These are phyloP conservation scores for Plestiodon gilberti DNA, from an alignment of 2,113 vertebrate species.

Conservation along the genomic window DNA sequence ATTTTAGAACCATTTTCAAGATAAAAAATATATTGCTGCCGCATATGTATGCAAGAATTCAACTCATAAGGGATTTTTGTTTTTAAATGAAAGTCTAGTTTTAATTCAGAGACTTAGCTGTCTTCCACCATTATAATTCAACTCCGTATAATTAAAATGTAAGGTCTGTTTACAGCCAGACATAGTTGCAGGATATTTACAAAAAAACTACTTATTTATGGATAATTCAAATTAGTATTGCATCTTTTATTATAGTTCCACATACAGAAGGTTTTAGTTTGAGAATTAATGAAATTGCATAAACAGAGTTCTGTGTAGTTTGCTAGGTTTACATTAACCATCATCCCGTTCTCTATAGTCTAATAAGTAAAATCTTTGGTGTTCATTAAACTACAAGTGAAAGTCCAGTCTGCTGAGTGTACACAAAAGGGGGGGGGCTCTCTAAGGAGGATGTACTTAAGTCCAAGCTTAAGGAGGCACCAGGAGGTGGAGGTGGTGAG, in stretches of 20 bases:
- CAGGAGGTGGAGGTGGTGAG: too few relatives aligned
- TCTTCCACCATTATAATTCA: slow-evolving; percentile 39
- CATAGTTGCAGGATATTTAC: slow-evolving; percentile 38
- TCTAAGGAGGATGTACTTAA: too few relatives aligned
- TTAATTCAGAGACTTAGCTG: slow-evolving; percentile 10
- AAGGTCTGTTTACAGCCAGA: slow-evolving; percentile 18
- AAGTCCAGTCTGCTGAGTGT: neutral
- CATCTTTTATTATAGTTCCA: neutral
- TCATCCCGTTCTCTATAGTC: slow-evolving; percentile 19
- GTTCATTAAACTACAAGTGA: neutral
- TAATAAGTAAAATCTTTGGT: slow-evolving; percentile 20
- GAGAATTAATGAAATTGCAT: slow-evolving; percentile 6
- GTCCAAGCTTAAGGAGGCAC: too few relatives aligned
- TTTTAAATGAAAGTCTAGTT: slow-evolving; percentile 36
- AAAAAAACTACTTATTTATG: slow-evolving; percentile 37
- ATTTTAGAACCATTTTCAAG: slow-evolving; percentile 48
- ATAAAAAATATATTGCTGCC: slow-evolving; percentile 29
- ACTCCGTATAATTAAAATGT: slow-evolving; percentile 43
- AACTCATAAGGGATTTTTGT: slow-evolving; percentile 31
- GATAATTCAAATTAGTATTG: slow-evolving; percentile 39
- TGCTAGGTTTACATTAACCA: slow-evolving; percentile 36
- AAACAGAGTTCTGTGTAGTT: neutral
- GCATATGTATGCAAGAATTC: slow-evolving; percentile 31
- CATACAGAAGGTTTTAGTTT: slow-evolving; percentile 17
- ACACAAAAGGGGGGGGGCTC: neutral